These are phyloP conservation scores for Neotoxoptera formosana DNA, from an alignment of 1,140 invertebrate species.

Conservation along the genomic window DNA sequence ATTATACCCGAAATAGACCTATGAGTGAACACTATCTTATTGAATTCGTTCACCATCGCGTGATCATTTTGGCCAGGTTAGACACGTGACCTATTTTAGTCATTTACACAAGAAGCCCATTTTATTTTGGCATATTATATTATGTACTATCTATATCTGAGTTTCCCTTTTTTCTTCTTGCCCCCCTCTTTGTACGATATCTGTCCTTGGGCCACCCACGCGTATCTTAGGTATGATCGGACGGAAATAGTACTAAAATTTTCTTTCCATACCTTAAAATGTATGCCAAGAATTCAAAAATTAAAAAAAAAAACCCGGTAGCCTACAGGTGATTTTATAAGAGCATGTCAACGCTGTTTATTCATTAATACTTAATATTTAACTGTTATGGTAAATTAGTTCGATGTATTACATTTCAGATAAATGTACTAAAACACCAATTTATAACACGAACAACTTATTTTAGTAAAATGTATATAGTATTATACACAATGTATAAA, in stretches of 20 bases:
- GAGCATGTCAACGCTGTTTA: slow-evolving; percentile 22
- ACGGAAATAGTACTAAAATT: slow-evolving; percentile 36
- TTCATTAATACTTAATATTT: background rate
- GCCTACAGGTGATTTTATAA: slow-evolving; percentile 33
- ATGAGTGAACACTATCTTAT: slow-evolving; percentile 45
- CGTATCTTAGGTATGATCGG: slow-evolving; percentile 45
- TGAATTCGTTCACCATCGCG: background rate
- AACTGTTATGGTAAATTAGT: background rate
- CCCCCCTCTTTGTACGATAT: background rate
- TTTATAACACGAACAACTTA: background rate
- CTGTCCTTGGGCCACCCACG: slow-evolving; percentile 48
- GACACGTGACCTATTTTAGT: slow-evolving; percentile 49
- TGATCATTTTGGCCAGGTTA: slow-evolving; percentile 54
- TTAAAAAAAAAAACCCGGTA: slow-evolving; percentile 33
- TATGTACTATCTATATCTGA: slow-evolving; percentile 45
- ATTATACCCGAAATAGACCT: slow-evolving; percentile 29
- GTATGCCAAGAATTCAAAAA: slow-evolving; percentile 46
- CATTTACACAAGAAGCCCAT: slow-evolving; percentile 49
- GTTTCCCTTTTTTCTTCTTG: slow-evolving; percentile 17
- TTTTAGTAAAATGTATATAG: background rate
- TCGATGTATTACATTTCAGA: background rate
- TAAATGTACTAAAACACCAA: background rate
- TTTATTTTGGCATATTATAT: slow-evolving; percentile 57
- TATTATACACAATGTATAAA: background rate
- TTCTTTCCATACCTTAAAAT: background rate